These are phyloP conservation scores for Drosophila incognita DNA, from an alignment of 2,888 invertebrate genomes.

Conservation along the genomic window DNA sequence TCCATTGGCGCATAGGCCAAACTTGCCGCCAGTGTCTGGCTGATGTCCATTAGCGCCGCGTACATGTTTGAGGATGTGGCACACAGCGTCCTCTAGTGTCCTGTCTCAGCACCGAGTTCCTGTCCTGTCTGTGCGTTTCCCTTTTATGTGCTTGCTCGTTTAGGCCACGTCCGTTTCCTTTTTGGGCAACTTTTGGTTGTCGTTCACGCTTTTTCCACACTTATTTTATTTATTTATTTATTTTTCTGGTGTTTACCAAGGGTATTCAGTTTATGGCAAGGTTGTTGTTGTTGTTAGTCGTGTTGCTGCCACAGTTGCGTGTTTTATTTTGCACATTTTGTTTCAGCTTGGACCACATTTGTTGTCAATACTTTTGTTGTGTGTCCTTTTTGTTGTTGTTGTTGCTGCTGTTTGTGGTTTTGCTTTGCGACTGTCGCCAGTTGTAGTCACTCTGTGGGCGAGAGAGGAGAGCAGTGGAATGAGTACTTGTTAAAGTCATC, in stretches of 20 bases:
- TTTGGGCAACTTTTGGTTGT: constrained; percentile 9
- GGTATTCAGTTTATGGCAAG: constrained; percentile 48
- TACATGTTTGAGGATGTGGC: constrained; percentile 48
- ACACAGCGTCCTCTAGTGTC: neutral
- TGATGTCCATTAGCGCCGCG: constrained; percentile 63
- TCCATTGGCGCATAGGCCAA: constrained; percentile 63
- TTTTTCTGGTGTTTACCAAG: constrained; percentile 8
- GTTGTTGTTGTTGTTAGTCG: constrained; percentile 24
- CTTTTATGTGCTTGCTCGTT: constrained; percentile 34
- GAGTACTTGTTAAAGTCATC: constrained; percentile 32
- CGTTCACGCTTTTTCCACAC: constrained; percentile 28
- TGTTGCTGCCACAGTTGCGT: constrained; percentile 57
- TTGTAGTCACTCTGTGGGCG: constrained; percentile 53
- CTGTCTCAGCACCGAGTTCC: constrained; percentile 9
- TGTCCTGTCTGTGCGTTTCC: constrained; percentile 22
- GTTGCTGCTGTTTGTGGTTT: constrained; percentile 15
- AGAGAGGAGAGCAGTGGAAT: neutral
- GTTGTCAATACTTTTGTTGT: constrained; percentile 26
- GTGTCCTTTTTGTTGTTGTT: constrained; percentile 1
- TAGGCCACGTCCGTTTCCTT: constrained; percentile 51
- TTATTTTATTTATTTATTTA: neutral
- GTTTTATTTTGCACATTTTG: constrained; percentile 74
- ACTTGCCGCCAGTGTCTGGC: constrained; percentile 64
- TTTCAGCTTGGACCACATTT: constrained; percentile 56
- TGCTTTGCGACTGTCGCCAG: constrained; percentile 46